phyloP scores from a whole-genome alignment of 2,888 invertebrate genomes.

The Drosophila leonis region DNA sequence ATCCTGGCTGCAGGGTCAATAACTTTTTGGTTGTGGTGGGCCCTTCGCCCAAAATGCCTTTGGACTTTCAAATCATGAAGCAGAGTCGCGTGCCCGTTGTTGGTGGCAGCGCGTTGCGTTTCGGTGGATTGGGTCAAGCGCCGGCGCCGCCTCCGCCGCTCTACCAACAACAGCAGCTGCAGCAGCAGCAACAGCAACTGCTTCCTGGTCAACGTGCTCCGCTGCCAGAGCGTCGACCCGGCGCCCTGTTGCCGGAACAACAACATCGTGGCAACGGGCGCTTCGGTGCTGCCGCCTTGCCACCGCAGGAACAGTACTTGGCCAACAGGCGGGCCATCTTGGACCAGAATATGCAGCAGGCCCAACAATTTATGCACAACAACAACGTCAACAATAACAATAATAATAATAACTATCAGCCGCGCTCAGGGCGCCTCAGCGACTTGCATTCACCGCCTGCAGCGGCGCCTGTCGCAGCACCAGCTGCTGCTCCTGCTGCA shows the following conservation, averaged over 20 bases:
- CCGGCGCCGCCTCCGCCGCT: constrained; percentile 57
- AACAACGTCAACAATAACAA: constrained; percentile 76
- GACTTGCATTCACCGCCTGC: constrained; percentile 72
- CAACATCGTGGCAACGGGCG: constrained; percentile 68
- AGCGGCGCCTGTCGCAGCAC: constrained; percentile 40
- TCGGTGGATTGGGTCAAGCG: constrained; percentile 53
- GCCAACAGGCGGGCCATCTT: constrained; percentile 83
- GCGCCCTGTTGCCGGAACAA: constrained; percentile 53
- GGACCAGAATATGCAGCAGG: constrained; percentile 80
- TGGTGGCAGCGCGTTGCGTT: constrained; percentile 66
- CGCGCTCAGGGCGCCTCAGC: constrained; percentile 77
- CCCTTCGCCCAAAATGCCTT: constrained; percentile 83
- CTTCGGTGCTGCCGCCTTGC: constrained; percentile 59
- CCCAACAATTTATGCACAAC: constrained; percentile 77
- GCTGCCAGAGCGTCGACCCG: constrained; percentile 53
- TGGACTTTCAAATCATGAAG: constrained; percentile 85
- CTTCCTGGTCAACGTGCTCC: constrained; percentile 49
- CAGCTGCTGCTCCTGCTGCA: constrained; percentile 28
- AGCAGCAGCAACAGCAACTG: constrained; percentile 12
- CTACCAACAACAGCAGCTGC: constrained; percentile 38
- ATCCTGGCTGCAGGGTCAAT: constrained; percentile 93
- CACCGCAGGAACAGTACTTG: constrained; percentile 80
- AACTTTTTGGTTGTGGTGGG: constrained; percentile 91
- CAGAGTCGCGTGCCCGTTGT: constrained; percentile 81
- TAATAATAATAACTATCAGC: constrained; percentile 79